Evolutionary conservation across 2,113 vertebrate species (phyloP).

Genomic region (Glaucomys volans): DNA sequence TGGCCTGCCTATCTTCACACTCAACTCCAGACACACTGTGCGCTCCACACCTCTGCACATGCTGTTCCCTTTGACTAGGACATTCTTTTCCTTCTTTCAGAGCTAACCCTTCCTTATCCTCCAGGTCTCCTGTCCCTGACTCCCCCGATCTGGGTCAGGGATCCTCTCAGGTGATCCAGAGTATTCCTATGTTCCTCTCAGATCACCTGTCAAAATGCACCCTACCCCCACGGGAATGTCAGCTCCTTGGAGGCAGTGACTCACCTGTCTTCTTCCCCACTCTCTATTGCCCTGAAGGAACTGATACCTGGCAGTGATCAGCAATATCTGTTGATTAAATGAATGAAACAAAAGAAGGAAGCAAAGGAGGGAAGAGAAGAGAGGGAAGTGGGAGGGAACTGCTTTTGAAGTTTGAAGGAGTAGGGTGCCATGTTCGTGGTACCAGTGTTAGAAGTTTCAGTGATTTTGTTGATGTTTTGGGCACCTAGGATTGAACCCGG

Average conservation of each 20-base stretch:
- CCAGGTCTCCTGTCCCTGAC: not conserved
- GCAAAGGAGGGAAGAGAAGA: slow-evolving; percentile 46
- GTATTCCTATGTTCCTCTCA: not conserved
- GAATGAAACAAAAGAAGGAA: slow-evolving; percentile 58
- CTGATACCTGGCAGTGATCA: slow-evolving; percentile 53
- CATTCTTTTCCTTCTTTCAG: not conserved
- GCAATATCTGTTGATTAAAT: slow-evolving; percentile 44
- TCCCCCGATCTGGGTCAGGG: not conserved
- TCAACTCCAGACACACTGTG: not conserved
- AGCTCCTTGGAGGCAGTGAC: slow-evolving; percentile 64
- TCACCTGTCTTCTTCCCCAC: slow-evolving; percentile 49
- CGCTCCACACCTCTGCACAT: not conserved
- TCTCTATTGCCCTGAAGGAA: slow-evolving; percentile 55
- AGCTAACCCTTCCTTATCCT: not conserved
- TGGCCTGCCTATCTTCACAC: not conserved
- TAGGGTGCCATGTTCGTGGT: not conserved
- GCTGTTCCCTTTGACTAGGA: not conserved
- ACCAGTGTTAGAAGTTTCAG: not conserved
- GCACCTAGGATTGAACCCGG: too few relatives aligned
- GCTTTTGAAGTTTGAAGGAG: slow-evolving; percentile 32
- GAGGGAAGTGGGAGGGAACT: not conserved
- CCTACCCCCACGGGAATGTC: not conserved
- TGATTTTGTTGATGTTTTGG: not conserved
- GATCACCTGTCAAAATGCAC: not conserved
- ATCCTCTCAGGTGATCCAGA: not conserved